Base-by-base conservation (phyloP, 2,888 invertebrate species). In the Calliscelio sp. region DNA sequence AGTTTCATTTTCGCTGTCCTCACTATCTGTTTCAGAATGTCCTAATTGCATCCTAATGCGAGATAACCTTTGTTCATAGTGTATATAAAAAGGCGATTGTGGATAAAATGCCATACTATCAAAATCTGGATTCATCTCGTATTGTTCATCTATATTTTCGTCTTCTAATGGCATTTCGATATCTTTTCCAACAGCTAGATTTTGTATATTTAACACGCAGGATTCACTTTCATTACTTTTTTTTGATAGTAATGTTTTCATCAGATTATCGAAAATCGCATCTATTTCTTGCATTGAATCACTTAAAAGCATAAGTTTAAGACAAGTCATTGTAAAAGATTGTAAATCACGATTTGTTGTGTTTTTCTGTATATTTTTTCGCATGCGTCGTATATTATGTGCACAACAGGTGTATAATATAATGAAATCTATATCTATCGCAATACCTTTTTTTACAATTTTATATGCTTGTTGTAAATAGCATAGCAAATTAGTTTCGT, bases 241-340 rank as follows among this genome's bases (percentile, higher is more conserved):
- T 55, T 35, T 1, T 11, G 25, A 14, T 14, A 70, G 18, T 16
- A 55, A 55, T 7, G 7, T 44, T 25, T 38, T 55, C 55, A 55
- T 44, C 4, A 70, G n/a, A 6, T 11, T 0, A 22, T 44, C 28
- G 28, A 70, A 70, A 51, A 70, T 70, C 24, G 25, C 11, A 24
- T 70, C 41, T 1, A 55, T 8, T 18, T 55, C 11, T 10, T 16
- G 5, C n/a, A 70, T 11, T 20, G 46, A 20, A 18, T 16, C 10
- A 7, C 53, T 35, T 7, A 68, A n/a, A 7, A 68, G n/a, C 53
- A 68, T 68, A 1, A 68, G 10, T 8, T 68, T 68, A n/a, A 68
- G 1, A 7, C 18, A 18, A 20, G 22, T 51, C 38, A 32, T 53
- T n/a, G 18, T 35, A 35, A 57, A 57, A 7, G 25, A 6, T n/a